Conservation (phyloP, 2,888 invertebrate genomes). For the Acrobasis suavella region DNA sequence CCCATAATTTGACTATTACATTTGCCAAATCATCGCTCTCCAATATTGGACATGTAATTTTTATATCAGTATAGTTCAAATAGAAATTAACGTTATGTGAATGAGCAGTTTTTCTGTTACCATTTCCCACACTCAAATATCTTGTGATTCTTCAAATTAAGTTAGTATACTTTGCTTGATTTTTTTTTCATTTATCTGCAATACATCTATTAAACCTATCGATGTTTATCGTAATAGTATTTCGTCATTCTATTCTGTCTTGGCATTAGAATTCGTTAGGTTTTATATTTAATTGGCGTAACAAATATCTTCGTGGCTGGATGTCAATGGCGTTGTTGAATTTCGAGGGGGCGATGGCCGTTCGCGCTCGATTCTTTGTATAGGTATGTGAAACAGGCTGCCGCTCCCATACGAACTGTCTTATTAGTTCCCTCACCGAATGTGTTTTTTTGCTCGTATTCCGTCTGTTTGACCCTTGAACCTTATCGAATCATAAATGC, state of each 20-base stretch:
- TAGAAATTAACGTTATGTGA: constrained; percentile 30
- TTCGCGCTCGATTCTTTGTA: constrained; percentile 40
- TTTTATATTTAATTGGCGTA: constrained; percentile 51
- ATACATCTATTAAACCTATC: too few relatives aligned
- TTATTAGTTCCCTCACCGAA: constrained; percentile 62
- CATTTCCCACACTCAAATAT: constrained; percentile 23
- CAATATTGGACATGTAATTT: constrained; percentile 27
- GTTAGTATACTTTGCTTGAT: neutral
- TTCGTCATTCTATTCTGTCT: constrained; percentile 39
- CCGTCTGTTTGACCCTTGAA: constrained; percentile 56
- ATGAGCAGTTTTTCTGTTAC: constrained; percentile 23
- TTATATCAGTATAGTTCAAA: constrained; percentile 26
- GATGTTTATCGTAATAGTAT: constrained; percentile 29
- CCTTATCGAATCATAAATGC: constrained; percentile 54
- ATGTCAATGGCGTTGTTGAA: constrained; percentile 52
- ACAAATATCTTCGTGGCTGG: constrained; percentile 52
- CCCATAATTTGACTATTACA: neutral
- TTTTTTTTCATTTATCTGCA: too few relatives aligned
- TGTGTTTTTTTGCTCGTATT: constrained; percentile 59
- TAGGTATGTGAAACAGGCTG: constrained; percentile 44
- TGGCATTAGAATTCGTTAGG: constrained; percentile 34
- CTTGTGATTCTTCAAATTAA: neutral
- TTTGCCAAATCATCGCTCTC: constrained; percentile 13
- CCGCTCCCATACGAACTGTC: constrained; percentile 56
- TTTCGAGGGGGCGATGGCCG: constrained; percentile 64